Conservation (phyloP, 2,888 invertebrate genomes). For the Athrips mouffetella region DNA sequence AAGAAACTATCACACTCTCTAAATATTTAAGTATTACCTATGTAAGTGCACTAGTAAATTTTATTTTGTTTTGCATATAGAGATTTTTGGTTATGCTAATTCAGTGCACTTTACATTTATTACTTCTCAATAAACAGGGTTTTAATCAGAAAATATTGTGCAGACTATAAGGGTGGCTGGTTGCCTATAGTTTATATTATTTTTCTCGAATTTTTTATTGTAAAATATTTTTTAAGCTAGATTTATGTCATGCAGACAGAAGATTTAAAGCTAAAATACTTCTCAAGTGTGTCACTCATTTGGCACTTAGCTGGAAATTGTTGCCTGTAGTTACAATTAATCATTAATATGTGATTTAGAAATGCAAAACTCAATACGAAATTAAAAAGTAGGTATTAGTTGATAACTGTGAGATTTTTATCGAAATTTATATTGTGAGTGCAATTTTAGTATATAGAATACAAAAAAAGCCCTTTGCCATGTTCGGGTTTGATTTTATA, state of each 20-base stretch:
- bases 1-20: conserved; percentile 92
- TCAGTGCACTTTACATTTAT: conserved; percentile 19
- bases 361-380: conserved; percentile 7
- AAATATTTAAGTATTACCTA: conserved; percentile 57
- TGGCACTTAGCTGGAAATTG: conserved; percentile 39
- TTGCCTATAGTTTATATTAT: conserved; percentile 22
- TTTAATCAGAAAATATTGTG: conserved; percentile 16
- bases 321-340: too few relatives aligned
- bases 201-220: conserved; percentile 31
- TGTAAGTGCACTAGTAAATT: conserved; percentile 57
- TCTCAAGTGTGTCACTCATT: conserved; percentile 25
- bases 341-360: conserved; percentile 22
- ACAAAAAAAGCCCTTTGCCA: conserved; percentile 51
- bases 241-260: too few relatives aligned
- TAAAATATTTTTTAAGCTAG: conserved; percentile 27
- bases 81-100: conserved; percentile 16
- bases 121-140: conserved; percentile 22
- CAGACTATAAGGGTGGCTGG: conserved; percentile 24
- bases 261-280: conserved; percentile 28
- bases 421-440: conserved; percentile 37
- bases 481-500: conserved; percentile 30
- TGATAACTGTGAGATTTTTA: conserved; percentile 29
- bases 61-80: conserved; percentile 23
- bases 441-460: conserved; percentile 50
- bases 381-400: conserved; percentile 22